Percentiles rank a stretch among this genome's conserved stretches.
Conservation (phyloP, 2,888 invertebrate species). For the Torymus tubicola region DNA sequence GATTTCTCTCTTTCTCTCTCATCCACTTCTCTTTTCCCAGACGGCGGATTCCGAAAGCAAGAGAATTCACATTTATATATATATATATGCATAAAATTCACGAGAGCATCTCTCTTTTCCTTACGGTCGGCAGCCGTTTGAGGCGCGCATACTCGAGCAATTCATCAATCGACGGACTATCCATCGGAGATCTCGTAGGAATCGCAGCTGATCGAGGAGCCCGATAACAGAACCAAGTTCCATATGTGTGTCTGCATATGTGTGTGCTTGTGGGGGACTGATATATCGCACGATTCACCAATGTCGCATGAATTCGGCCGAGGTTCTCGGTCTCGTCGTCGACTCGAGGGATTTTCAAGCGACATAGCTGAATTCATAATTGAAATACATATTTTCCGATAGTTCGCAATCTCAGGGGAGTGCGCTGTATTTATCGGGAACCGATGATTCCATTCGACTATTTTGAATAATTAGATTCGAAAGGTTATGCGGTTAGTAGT, state of each 20-base stretch:
- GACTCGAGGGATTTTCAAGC: slow-evolving; percentile 29
- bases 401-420: slow-evolving; percentile 30
- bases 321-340: background rate
- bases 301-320: slow-evolving; percentile 11
- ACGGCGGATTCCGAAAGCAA: slow-evolving; percentile 32
- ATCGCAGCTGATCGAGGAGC: slow-evolving; percentile 59
- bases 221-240: slow-evolving; percentile 44
- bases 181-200: slow-evolving; percentile 59
- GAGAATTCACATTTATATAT: too few species aligned
- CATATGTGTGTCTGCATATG: background rate
- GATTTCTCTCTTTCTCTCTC: slow-evolving; percentile 3
- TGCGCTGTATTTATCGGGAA: slow-evolving; percentile 34
- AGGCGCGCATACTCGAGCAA: slow-evolving; percentile 55
- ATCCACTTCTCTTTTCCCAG: slow-evolving; percentile 22
- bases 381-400: slow-evolving; percentile 52
- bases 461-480: slow-evolving; percentile 1
- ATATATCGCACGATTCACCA: slow-evolving; percentile 42
- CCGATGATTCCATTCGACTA: slow-evolving; percentile 26
- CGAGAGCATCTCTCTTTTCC: too few species aligned
- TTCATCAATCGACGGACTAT: slow-evolving; percentile 62
- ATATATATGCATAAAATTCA: too few species aligned
- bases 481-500: background rate
- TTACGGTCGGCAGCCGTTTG: slow-evolving; percentile 56
- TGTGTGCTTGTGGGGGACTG: background rate
- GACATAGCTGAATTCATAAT: slow-evolving; percentile 53